Base-by-base conservation (phyloP, 2,888 invertebrate species). In the Chirona hameri region DNA sequence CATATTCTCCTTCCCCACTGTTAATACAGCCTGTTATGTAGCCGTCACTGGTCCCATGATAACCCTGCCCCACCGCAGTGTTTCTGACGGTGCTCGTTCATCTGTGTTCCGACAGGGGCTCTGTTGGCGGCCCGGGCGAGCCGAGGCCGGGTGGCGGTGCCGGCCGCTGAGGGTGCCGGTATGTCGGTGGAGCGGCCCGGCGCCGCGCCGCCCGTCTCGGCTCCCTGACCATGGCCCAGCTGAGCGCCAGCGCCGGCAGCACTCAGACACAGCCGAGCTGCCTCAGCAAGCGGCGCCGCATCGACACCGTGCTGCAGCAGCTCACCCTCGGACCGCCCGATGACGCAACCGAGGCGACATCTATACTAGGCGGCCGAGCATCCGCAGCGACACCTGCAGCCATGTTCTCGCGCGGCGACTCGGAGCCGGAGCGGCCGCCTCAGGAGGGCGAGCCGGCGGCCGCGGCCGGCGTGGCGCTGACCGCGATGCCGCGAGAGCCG, bases 371-470 rank as follows among this genome's bases (percentile, higher is more conserved):
- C 21, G 24, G 76, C 31, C 18, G 21, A 4, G 7, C 9, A 15
- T 24, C 76, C 21, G 7, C 24, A 15, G 2, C 76, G 39, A 31
- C 27, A 29, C 18, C 21, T 12, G 7, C 76, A 24, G 7, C 76
- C 27, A 76, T 76, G 76, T 76, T 76, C 76, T 31, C 76, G 2
- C 76, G 21, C 39, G 76, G 76, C 21, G 76, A 76, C 18, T 9
- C 69, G n/a, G 69, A 69, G 69, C 29, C 31, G 76, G 76, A 76
- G 76, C 76, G 39, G 21, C 76, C 39, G 39, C 31, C 21, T 15
- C 39, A 76, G 21, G 76, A 76, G 76, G 76, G 31, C 21, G 21
- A 12, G 83, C 83, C 18, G 84, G 83, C 48, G 52, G 80, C 29
- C 57, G 82, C 52, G 18, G 29, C 76, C 4, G 76, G 39, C 10